These are phyloP conservation scores for Amphilophus citrinellus DNA, from an alignment of 2,113 vertebrate genomes.

Conservation along the genomic window DNA sequence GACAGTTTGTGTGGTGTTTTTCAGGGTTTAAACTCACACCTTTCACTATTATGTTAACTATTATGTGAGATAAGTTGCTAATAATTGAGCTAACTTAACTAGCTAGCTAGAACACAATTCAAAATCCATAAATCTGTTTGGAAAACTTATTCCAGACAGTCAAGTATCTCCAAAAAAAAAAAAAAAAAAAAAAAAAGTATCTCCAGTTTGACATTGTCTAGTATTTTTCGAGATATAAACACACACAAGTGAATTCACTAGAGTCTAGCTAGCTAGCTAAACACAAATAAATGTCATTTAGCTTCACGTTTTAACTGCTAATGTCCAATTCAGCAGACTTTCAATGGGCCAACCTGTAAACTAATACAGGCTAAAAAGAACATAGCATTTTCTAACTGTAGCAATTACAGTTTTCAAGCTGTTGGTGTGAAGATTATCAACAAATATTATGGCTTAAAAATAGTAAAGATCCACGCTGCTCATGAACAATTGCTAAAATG, in stretches of 20 bases:
- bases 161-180: too few species aligned
- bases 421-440: neutral
- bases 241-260: neutral
- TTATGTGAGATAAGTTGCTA: neutral
- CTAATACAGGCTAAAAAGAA: neutral
- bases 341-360: neutral
- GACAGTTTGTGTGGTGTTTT: constrained; percentile 33
- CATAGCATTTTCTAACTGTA: neutral
- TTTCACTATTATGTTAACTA: neutral
- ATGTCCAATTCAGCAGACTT: neutral
- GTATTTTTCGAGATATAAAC: neutral
- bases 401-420: neutral
- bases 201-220: neutral
- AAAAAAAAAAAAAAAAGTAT: neutral
- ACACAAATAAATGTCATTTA: neutral
- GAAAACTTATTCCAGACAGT: neutral
- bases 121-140: neutral
- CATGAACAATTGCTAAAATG: neutral
- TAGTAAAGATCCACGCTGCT: too few species aligned
- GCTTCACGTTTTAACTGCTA: neutral
- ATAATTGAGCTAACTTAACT: neutral
- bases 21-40: neutral
- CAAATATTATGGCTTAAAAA: too few species aligned
- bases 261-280: neutral
- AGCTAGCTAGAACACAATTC: neutral